A percentile compares a stretch with the other conserved stretches of the same genome.
Evolutionary conservation across 1,140 invertebrate genomes (phyloP).

Genomic region (Drosophila takahashii): DNA sequence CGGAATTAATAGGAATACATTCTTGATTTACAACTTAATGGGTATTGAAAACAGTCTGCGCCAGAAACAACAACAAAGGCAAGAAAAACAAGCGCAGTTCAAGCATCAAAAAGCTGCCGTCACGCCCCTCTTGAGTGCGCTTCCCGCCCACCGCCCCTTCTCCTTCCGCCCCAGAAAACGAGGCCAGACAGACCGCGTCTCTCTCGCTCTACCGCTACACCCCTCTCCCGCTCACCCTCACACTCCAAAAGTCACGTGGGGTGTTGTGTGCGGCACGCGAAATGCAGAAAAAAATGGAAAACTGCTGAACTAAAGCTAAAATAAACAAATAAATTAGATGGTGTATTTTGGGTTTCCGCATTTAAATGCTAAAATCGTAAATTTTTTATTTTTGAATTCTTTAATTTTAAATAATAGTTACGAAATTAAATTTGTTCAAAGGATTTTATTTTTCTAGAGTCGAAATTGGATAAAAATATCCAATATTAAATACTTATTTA

Average conservation of each 20-base stretch:
- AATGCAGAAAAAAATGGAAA: conserved; percentile 33
- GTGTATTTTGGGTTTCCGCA: conserved; percentile 4
- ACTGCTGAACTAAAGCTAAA: conserved; percentile 44
- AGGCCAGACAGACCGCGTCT: conserved; percentile 39
- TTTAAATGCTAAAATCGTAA: conserved; percentile 12
- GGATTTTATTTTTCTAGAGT: too few relatives aligned
- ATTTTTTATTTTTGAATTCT: neutral
- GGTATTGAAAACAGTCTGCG: conserved; percentile 18
- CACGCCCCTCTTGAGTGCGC: conserved; percentile 38
- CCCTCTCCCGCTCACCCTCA: neutral
- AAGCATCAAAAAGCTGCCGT: conserved; percentile 42
- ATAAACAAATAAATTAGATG: conserved; percentile 32
- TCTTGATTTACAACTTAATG: neutral
- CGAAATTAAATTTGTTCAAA: too few relatives aligned
- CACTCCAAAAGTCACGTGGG: conserved; percentile 49
- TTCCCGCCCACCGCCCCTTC: conserved; percentile 11
- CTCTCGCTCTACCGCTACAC: conserved; percentile 4
- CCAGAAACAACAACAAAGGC: conserved; percentile 10
- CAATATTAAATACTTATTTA: too few relatives aligned
- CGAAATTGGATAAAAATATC: too few relatives aligned
- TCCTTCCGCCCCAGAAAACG: conserved; percentile 20
- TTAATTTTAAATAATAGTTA: neutral
- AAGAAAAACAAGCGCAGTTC: conserved; percentile 37
- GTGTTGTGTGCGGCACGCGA: conserved; percentile 65
- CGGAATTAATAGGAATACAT: neutral